Conservation (phyloP, 1,140 invertebrate genomes). For the Frieseomelitta varia region DNA sequence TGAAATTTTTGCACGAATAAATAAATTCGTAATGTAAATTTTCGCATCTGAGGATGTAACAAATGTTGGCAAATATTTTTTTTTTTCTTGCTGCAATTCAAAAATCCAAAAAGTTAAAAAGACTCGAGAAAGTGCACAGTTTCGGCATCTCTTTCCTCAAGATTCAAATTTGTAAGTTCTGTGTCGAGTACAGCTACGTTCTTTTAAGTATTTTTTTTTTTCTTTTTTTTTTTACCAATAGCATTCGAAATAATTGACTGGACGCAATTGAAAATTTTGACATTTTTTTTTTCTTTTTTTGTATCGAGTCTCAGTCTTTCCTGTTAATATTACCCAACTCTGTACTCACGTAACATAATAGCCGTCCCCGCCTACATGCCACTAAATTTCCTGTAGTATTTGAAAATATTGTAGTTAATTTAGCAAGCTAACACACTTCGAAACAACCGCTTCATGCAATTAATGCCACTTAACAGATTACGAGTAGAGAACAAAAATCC, state of each 20-base stretch:
- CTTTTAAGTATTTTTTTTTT: neutral
- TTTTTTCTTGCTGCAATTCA: neutral
- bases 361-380: neutral
- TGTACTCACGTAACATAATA: neutral
- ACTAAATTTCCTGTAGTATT: slow-evolving; percentile 29
- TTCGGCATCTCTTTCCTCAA: neutral
- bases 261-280: neutral
- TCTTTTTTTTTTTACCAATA: neutral
- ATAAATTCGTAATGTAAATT: no score
- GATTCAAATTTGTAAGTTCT: neutral
- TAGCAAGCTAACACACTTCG: slow-evolving; percentile 19
- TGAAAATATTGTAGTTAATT: slow-evolving; percentile 30
- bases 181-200: neutral
- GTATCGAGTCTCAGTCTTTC: neutral
- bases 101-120: neutral
- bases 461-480: slow-evolving; percentile 27
- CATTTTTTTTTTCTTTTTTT: neutral
- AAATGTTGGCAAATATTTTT: neutral
- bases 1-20: no score
- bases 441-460: slow-evolving; percentile 38
- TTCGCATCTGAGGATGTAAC: neutral
- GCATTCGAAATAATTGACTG: neutral
- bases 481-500: neutral
- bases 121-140: neutral
- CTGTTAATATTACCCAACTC: neutral